Evolutionary conservation across 2,113 vertebrate species (phyloP).

Genomic region (Microcebus griseorufus): DNA sequence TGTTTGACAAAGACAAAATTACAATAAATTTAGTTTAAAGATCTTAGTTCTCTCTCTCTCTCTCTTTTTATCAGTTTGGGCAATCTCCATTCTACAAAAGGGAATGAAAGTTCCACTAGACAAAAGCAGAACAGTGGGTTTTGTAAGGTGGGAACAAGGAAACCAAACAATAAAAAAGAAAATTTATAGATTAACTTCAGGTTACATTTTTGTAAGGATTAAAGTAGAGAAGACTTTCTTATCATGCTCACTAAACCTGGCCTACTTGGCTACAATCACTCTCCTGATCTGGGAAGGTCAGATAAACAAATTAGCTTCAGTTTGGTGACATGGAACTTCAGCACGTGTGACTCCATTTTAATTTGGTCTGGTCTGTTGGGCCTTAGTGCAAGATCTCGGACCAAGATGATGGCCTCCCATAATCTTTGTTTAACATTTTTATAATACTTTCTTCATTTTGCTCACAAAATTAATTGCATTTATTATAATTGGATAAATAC

Average conservation of each 20-base stretch:
- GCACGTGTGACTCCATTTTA: background rate
- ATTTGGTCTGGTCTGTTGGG: background rate
- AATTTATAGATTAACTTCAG: background rate
- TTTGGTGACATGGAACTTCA: background rate
- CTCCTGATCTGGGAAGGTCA: background rate
- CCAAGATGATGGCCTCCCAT: background rate
- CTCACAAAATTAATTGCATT: background rate
- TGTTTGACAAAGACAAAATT: background rate
- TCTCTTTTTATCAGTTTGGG: background rate
- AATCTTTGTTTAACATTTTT: background rate
- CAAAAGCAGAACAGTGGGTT: background rate
- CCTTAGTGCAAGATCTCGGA: background rate
- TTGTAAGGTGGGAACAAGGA: background rate
- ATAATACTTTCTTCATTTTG: background rate
- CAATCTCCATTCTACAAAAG: background rate
- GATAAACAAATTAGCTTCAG: background rate
- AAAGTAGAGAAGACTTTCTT: background rate
- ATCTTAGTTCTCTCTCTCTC: too few relatives aligned
- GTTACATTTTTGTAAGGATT: background rate
- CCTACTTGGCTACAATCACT: background rate
- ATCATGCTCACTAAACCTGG: background rate
- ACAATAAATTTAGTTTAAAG: background rate
- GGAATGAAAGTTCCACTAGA: background rate
- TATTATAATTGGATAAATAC: slow-evolving; percentile 35
- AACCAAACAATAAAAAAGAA: background rate